Evolutionary conservation across 2,113 vertebrate species (phyloP).

Genomic region (Archocentrus centrarchus): DNA sequence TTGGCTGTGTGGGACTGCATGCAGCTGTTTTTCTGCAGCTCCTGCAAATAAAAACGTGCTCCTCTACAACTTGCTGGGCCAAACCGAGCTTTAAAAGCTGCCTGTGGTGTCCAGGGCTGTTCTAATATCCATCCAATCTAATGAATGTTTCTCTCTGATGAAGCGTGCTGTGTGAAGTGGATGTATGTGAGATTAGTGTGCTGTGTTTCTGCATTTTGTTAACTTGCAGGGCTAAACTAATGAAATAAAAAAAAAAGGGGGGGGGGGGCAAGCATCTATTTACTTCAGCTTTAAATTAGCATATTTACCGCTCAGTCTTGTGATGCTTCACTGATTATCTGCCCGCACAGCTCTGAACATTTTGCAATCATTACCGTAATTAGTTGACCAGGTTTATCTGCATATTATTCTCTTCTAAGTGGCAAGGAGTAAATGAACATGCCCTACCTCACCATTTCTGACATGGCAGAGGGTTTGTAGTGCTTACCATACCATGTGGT

Average conservation of each 20-base stretch:
- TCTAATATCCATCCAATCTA: slow-evolving; percentile 27
- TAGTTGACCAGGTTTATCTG: slow-evolving; percentile 57
- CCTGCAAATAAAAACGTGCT: slow-evolving; percentile 11
- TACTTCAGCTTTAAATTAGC: slow-evolving; percentile 46
- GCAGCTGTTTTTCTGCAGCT: background rate
- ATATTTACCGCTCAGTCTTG: slow-evolving; percentile 53
- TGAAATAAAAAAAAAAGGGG: background rate
- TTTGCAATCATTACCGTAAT: slow-evolving; percentile 64
- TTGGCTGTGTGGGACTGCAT: background rate
- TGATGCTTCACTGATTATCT: slow-evolving; percentile 59
- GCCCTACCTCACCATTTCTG: background rate
- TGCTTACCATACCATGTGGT: background rate
- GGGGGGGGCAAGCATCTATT: slow-evolving; percentile 5
- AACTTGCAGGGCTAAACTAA: background rate
- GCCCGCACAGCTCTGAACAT: slow-evolving; percentile 35
- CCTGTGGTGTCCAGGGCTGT: slow-evolving; percentile 1
- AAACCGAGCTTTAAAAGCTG: slow-evolving; percentile 34
- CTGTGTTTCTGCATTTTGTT: slow-evolving; percentile 32
- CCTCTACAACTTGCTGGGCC: background rate
- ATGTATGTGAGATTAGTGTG: slow-evolving; percentile 20
- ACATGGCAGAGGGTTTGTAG: background rate
- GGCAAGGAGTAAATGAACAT: background rate
- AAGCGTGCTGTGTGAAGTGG: slow-evolving; percentile 7
- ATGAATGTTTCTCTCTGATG: slow-evolving; percentile 29
- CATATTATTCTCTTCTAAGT: slow-evolving; percentile 46